Percentiles rank a stretch among this genome's conserved stretches.
These are phyloP conservation scores for Pseudochirops cupreus DNA, from an alignment of 2,797 vertebrate genomes.

Conservation along the genomic window DNA sequence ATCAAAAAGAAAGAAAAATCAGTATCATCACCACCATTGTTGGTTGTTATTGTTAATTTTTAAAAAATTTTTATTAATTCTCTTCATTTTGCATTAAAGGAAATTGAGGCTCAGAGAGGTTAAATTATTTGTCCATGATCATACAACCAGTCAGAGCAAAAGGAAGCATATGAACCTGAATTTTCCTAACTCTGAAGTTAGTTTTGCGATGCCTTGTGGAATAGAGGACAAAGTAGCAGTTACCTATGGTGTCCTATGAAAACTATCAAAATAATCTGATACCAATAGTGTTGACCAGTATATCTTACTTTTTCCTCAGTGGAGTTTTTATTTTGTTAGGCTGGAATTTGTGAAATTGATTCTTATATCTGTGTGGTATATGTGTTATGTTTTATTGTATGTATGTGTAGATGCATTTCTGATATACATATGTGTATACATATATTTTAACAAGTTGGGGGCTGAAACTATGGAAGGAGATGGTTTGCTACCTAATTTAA, in stretches of 20 bases:
- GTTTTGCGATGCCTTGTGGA: background rate
- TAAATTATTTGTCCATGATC: background rate
- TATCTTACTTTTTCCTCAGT: background rate
- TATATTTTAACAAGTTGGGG: background rate
- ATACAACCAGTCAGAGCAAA: background rate
- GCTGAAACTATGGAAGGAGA: background rate
- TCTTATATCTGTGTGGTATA: constrained; percentile 37
- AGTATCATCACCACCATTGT: background rate
- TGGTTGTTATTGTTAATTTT: background rate
- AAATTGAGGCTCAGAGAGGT: background rate
- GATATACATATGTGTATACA: background rate
- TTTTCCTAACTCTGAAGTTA: background rate
- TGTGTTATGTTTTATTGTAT: constrained; percentile 38
- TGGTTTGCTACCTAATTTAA: background rate
- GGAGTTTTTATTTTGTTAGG: constrained; percentile 8
- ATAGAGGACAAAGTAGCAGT: background rate
- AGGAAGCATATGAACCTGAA: background rate
- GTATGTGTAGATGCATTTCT: background rate
- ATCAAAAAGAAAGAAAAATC: background rate
- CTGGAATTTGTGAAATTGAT: constrained; percentile 6
- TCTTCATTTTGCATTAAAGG: background rate
- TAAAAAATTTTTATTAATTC: background rate
- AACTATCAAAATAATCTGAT: background rate
- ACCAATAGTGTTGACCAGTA: background rate
- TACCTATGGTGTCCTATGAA: background rate